These are phyloP conservation scores for Lindbergichthys nudifrons DNA, from an alignment of 2,797 vertebrate species.

Conservation along the genomic window DNA sequence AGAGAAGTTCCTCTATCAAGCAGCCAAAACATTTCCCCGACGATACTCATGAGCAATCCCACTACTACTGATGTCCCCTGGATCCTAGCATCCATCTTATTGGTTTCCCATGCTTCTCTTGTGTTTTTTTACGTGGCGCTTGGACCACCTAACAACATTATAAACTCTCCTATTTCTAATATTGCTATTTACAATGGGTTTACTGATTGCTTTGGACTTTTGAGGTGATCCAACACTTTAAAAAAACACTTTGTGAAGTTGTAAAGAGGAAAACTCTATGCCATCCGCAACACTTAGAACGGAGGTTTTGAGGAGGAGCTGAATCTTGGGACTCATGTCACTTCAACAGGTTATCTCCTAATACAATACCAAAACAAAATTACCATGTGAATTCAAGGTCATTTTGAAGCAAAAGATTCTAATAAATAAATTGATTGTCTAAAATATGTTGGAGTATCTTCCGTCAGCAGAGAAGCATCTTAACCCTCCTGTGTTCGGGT, in stretches of 20 bases:
- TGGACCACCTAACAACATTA: not conserved
- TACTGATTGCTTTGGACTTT: not conserved
- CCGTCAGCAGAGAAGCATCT: too few relatives aligned
- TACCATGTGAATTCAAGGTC: not conserved
- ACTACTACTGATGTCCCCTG: not conserved
- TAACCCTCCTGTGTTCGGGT: too few relatives aligned
- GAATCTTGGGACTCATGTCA: not conserved
- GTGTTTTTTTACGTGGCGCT: not conserved
- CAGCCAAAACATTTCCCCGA: conserved; percentile 1
- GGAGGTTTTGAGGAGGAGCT: not conserved
- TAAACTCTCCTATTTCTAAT: not conserved
- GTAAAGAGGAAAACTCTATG: not conserved
- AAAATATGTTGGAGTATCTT: not conserved
- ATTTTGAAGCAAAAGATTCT: not conserved
- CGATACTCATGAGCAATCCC: not conserved
- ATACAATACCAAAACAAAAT: not conserved
- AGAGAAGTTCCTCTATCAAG: not conserved
- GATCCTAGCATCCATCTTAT: not conserved
- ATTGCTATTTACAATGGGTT: conserved; percentile 1
- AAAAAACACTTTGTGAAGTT: not conserved
- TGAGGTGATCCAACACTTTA: not conserved
- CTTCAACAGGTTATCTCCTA: not conserved
- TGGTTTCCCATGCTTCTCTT: not conserved
- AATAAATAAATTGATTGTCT: not conserved
- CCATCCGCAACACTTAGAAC: not conserved